Conservation (phyloP, 2,797 vertebrate genomes). For the Dendrocincla fuliginosa region DNA sequence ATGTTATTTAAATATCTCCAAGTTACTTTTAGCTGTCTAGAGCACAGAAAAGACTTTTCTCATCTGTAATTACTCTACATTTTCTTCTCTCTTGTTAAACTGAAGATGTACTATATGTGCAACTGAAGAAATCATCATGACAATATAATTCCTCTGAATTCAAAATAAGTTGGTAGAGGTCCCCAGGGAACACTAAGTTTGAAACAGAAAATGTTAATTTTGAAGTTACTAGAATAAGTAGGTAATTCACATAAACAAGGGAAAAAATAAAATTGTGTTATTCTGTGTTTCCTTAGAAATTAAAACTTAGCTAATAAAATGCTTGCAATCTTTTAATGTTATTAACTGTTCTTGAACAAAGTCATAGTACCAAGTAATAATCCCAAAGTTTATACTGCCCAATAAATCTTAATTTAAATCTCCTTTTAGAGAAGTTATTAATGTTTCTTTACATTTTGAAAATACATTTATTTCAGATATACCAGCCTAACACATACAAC, state of each 20-base stretch:
- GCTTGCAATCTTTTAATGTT: not conserved
- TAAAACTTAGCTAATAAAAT: not conserved
- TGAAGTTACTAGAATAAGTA: not conserved
- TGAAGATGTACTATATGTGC: not conserved
- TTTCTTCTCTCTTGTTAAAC: not conserved
- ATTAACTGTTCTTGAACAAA: not conserved
- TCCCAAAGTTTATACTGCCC: not conserved
- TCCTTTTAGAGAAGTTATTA: not conserved
- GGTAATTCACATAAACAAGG: accelerated
- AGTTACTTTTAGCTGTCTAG: not conserved
- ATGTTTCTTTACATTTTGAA: not conserved
- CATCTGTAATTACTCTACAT: not conserved
- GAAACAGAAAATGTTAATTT: not conserved
- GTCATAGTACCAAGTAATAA: not conserved
- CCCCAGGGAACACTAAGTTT: not conserved
- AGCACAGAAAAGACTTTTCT: not conserved
- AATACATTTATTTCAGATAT: not conserved
- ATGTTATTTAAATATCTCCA: not conserved
- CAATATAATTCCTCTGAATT: not conserved
- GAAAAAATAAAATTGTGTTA: not conserved
- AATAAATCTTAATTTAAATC: not conserved
- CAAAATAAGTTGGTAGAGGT: not conserved
- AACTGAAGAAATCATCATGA: not conserved
- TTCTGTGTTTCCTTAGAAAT: not conserved
- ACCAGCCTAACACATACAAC: not conserved